phyloP scores from a whole-genome alignment of 2,888 invertebrate genomes.

The Steromphala cineraria region DNA sequence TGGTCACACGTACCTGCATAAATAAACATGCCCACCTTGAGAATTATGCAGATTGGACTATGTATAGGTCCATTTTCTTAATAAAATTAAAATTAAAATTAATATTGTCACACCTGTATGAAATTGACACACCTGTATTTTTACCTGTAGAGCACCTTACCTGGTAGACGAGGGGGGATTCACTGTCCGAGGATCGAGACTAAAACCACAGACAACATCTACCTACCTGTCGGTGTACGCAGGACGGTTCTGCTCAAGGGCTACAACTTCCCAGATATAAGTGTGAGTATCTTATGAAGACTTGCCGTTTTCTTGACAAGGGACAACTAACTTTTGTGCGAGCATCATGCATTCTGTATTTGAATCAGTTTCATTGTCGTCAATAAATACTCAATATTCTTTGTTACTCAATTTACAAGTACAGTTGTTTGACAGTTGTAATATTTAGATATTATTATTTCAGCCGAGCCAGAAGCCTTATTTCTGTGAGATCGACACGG shows the following conservation, averaged over 20 bases:
- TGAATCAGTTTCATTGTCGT: not conserved
- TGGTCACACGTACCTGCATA: no score
- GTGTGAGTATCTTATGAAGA: constrained; percentile 22
- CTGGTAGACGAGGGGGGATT: constrained; percentile 54
- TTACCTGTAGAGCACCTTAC: constrained; percentile 31
- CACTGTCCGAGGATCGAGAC: constrained; percentile 63
- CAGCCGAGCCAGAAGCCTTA: constrained; percentile 28
- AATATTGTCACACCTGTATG: not conserved
- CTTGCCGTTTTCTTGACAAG: no score
- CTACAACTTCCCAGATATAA: constrained; percentile 56
- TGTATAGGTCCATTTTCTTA: no score
- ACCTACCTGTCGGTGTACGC: constrained; percentile 54
- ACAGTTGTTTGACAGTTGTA: no score
- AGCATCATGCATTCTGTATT: no score
- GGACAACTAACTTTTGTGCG: no score
- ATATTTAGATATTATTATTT: not conserved
- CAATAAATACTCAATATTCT: no score
- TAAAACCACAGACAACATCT: constrained; percentile 50
- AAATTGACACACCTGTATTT: not conserved
- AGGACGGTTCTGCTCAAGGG: constrained; percentile 57
- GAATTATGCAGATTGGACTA: no score
- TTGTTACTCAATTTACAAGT: no score
- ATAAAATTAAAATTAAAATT: not conserved
- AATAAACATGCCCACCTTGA: no score
- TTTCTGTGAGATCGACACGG: constrained; percentile 33